A percentile compares a stretch with the other conserved stretches of the same genome.
Conservation (phyloP, 2,888 invertebrate genomes). For the Amphiduros pacificus region DNA sequence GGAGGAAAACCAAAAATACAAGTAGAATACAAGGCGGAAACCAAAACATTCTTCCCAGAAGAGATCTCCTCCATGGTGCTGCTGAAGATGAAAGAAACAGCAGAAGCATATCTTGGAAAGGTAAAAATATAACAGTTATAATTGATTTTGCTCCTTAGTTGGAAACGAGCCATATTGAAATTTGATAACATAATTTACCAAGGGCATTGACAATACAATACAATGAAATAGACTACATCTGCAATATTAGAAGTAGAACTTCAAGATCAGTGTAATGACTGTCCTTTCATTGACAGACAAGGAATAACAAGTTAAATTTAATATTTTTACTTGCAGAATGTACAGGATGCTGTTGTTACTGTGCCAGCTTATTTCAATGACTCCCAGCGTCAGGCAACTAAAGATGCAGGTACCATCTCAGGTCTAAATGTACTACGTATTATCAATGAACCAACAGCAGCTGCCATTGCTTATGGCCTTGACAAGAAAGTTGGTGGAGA, state of each 20-base stretch:
- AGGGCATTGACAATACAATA: too few species aligned
- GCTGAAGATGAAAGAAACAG: slow-evolving; percentile 80
- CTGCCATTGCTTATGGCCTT: slow-evolving; percentile 64
- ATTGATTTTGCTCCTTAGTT: too few species aligned
- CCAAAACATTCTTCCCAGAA: slow-evolving; percentile 86
- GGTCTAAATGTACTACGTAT: slow-evolving; percentile 86
- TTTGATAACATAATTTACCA: too few species aligned
- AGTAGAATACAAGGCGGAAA: slow-evolving; percentile 79
- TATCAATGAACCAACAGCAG: slow-evolving; percentile 74
- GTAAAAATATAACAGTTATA: too few species aligned
- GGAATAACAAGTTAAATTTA: too few species aligned
- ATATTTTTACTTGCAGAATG: slow-evolving; percentile 45
- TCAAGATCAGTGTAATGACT: too few species aligned
- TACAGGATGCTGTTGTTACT: slow-evolving; percentile 59
- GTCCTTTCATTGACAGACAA: too few species aligned
- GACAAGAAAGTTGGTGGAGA: slow-evolving; percentile 64
- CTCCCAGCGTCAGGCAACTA: slow-evolving; percentile 66
- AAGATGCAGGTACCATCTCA: slow-evolving; percentile 83
- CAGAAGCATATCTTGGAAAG: slow-evolving; percentile 66
- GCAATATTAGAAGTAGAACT: too few species aligned
- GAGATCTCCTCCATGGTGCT: slow-evolving; percentile 92
- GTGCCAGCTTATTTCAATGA: slow-evolving; percentile 1
- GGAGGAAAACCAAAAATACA: slow-evolving; percentile 49
- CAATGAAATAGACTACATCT: too few species aligned
- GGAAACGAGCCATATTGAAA: too few species aligned